Evolutionary conservation across 2,888 invertebrate species (phyloP).

Genomic region (Stenchaetothrips biformis): DNA sequence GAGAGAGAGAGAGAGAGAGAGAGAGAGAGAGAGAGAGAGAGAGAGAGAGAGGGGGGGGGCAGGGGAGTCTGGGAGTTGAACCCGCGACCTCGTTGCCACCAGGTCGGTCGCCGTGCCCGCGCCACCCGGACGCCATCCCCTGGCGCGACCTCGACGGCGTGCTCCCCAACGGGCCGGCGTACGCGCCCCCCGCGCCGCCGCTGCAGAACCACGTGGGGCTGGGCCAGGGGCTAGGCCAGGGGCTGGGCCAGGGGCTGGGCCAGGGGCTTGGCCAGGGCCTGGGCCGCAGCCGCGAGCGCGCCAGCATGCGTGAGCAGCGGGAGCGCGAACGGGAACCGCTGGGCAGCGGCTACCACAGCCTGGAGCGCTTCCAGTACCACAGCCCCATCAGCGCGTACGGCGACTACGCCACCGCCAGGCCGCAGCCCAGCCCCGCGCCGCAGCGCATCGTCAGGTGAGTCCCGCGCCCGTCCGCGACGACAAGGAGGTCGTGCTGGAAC

Average conservation of each 20-base stretch:
- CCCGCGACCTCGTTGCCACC: too few species aligned
- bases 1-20: too few species aligned
- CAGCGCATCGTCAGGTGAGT: background rate
- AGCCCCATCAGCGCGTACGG: slow-evolving; percentile 20
- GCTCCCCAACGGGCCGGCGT: slow-evolving; percentile 14
- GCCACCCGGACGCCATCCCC: slow-evolving; percentile 1
- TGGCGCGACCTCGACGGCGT: slow-evolving; percentile 8
- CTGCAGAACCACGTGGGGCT: background rate
- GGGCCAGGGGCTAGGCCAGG: too few species aligned
- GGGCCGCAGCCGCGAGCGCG: background rate
- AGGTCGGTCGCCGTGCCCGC: slow-evolving; percentile 11
- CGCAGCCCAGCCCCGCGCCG: background rate
- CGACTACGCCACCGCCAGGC: background rate
- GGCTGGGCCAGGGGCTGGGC: background rate
- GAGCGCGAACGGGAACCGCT: background rate
- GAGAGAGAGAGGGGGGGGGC: too few species aligned
- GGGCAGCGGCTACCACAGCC: slow-evolving; percentile 17
- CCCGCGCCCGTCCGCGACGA: background rate
- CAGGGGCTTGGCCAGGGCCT: background rate
- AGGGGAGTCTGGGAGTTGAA: too few species aligned
- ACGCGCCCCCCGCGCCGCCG: background rate
- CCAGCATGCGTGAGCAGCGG: background rate
- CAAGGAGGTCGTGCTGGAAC: too few species aligned
- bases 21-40: too few species aligned
- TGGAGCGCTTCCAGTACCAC: slow-evolving; percentile 17